Evolutionary conservation across 2,113 vertebrate genomes (phyloP), one percentile per base, ranked within the genome.

Genomic region (Poeciliopsis retropinna): DNA sequence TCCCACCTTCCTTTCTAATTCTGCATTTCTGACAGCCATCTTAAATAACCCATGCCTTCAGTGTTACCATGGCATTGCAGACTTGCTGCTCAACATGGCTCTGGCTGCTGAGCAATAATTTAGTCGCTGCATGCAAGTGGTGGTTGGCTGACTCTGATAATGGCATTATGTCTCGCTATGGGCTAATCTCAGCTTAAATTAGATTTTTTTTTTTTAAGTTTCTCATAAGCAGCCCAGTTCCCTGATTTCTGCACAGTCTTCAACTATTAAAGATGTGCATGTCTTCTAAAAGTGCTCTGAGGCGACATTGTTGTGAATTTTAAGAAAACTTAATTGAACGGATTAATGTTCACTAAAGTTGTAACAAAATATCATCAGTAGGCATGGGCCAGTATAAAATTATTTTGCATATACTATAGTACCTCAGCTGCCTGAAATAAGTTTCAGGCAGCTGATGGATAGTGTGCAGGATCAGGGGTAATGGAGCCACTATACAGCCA

Each of bases 11-110:
- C 85, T 78, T 81, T 81, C 72, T 82, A 83, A 84, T 69, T 86
- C 82, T 75, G 85, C 77, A 83, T 88, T 87, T 89, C 86, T 88
- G 76, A 84, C 83, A 80, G 83, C 85, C 82, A 86, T 83, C 77
- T 83, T 78, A 75, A 88, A 79, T 80, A 91, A 84, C 79, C 80
- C 87, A 84, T 91, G 84, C 87, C 88, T 79, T 83, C 85, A 74
- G 78, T 75, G 91, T 91, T 93, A 87, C 89, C 88, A 92, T 90
- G 88, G 88, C 64, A 81, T 76, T 72, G 74, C 81, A 86, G 81
- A 82, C 82, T 85, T 47, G 10, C 78, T 37, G 85, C 88, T 85
- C 75, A 73, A 84, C 83, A 90, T 81, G 84, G 80, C 76, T 86
- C 78, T 75, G 76, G 79, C 88, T 86, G 79, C 88, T 87, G 66